phyloP scores from a whole-genome alignment of 1,140 invertebrate species.

The Lithobius niger region DNA sequence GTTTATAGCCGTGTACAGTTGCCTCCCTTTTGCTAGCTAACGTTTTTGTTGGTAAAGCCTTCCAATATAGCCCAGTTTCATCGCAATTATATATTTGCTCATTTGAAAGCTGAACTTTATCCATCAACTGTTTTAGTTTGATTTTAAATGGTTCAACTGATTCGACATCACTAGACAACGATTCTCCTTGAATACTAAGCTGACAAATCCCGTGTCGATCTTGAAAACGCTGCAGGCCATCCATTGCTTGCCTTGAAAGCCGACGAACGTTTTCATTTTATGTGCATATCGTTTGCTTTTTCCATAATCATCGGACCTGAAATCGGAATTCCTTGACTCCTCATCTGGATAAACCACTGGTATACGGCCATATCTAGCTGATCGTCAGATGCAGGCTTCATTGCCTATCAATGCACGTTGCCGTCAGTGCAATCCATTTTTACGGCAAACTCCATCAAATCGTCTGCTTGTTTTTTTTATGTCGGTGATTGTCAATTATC shows the following conservation, averaged over 20 bases:
- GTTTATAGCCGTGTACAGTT: background rate
- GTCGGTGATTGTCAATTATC: no score
- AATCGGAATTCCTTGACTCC: background rate
- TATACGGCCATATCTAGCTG: slow-evolving; percentile 1
- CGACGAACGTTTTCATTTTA: background rate
- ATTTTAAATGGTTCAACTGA: background rate
- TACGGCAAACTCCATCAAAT: no score
- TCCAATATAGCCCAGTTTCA: background rate
- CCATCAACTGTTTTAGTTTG: background rate
- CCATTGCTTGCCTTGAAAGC: background rate
- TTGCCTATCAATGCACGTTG: no score
- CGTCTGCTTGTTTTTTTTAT: no score
- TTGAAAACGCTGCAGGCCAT: background rate
- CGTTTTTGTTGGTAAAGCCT: background rate
- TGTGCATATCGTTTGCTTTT: background rate
- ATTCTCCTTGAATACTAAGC: background rate
- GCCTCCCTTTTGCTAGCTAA: background rate
- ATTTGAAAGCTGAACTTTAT: background rate
- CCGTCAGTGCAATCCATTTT: no score
- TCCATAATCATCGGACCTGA: background rate
- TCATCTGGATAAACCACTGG: background rate
- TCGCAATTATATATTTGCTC: background rate
- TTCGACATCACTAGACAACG: background rate
- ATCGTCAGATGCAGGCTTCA: no score
- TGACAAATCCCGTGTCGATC: background rate